A percentile compares a stretch with the other conserved stretches of the same genome.
Evolutionary conservation across 2,113 vertebrate genomes (phyloP).

Genomic region (Nerophis lumbriciformis): DNA sequence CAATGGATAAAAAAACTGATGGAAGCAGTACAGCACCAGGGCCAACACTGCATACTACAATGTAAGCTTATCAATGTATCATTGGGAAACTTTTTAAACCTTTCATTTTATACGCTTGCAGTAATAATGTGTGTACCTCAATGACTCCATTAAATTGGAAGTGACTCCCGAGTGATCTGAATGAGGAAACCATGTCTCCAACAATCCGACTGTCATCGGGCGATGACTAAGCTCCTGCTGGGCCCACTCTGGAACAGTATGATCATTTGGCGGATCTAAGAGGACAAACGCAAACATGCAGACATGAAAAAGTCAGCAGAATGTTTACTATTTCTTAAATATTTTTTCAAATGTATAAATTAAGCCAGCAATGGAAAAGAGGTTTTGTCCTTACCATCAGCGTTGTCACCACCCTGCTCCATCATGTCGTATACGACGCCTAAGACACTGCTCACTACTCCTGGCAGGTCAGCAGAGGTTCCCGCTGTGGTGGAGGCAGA

Average conservation of each 20-base stretch:
- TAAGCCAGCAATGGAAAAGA: too few species aligned
- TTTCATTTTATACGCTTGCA: background rate
- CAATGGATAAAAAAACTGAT: too few species aligned
- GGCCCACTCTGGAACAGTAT: conserved; percentile 80
- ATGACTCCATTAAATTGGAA: conserved; percentile 85
- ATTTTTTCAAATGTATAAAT: too few species aligned
- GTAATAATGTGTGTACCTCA: conserved; percentile 70
- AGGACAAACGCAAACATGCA: background rate
- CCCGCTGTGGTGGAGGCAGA: conserved; percentile 39
- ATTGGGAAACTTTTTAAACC: background rate
- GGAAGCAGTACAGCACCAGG: background rate
- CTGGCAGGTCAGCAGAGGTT: conserved; percentile 62
- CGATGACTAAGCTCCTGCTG: conserved; percentile 73
- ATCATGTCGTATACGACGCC: conserved; percentile 59
- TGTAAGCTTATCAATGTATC: background rate
- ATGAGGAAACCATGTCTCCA: conserved; percentile 83
- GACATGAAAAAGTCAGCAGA: too few species aligned
- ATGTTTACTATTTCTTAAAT: too few species aligned
- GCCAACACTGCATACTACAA: background rate
- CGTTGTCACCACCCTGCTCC: conserved; percentile 52
- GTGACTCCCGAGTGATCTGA: conserved; percentile 84
- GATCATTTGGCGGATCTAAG: conserved; percentile 27
- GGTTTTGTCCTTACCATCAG: conserved; percentile 26
- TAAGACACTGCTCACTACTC: conserved; percentile 75
- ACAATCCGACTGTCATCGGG: conserved; percentile 54